phyloP scores from a whole-genome alignment of 2,797 vertebrate species.

The Meriones psammophilus region DNA sequence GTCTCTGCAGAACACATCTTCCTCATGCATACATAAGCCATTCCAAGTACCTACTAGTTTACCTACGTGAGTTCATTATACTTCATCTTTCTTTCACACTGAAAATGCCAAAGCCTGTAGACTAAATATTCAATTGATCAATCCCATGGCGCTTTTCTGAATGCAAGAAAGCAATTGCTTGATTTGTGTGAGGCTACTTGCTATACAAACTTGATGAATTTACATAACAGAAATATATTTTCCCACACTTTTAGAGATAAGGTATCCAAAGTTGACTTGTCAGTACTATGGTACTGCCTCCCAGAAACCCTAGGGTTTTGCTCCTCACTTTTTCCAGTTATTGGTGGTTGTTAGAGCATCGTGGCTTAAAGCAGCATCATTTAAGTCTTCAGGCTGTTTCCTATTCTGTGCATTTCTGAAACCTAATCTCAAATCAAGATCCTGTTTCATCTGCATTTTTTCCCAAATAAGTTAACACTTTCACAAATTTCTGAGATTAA shows the following conservation, averaged over 20 bases:
- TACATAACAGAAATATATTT: neutral
- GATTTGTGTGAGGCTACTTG: neutral
- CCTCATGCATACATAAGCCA: neutral
- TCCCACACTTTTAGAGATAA: neutral
- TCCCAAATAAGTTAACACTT: neutral
- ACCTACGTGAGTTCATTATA: neutral
- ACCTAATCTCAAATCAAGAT: neutral
- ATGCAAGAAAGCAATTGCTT: neutral
- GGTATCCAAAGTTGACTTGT: neutral
- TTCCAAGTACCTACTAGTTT: neutral
- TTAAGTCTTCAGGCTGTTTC: neutral
- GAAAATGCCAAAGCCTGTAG: neutral
- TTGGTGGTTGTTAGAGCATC: neutral
- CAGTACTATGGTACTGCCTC: accelerated
- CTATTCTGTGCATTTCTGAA: neutral
- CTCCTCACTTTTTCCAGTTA: neutral
- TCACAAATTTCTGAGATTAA: neutral
- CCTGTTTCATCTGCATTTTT: neutral
- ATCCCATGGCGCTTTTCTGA: neutral
- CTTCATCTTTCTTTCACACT: neutral
- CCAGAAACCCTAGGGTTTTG: neutral
- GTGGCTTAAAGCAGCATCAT: neutral
- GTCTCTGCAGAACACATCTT: accelerated
- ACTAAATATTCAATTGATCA: neutral
- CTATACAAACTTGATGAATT: neutral